Conservation (phyloP, 2,888 invertebrate species). For the Cerceris rybyensis region DNA sequence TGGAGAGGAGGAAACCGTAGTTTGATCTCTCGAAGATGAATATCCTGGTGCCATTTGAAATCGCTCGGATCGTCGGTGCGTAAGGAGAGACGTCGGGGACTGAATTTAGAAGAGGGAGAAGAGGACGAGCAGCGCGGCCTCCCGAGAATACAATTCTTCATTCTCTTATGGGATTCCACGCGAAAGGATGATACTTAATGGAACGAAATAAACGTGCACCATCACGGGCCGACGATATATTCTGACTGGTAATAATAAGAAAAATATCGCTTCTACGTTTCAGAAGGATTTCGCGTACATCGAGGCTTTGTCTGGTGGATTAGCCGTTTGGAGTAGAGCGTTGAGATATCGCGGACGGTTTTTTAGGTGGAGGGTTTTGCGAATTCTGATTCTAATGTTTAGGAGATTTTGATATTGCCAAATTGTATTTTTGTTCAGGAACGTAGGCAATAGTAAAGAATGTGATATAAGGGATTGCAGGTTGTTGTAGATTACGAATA, state of each 20-base stretch:
- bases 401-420: too few species aligned
- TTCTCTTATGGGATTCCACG: conserved; percentile 44
- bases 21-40: conserved; percentile 63
- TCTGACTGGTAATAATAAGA: neutral
- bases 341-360: too few species aligned
- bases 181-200: conserved; percentile 48
- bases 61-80: conserved; percentile 40
- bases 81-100: conserved; percentile 30
- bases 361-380: too few species aligned
- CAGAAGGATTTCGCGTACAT: neutral
- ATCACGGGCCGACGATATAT: neutral
- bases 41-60: conserved; percentile 40
- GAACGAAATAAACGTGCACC: conserved; percentile 46
- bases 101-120: conserved; percentile 57
- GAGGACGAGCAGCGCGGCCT: conserved; percentile 53
- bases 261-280: neutral
- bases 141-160: conserved; percentile 55
- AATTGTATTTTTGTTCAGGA: too few species aligned
- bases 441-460: too few species aligned
- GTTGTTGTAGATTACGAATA: too few species aligned
- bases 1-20: conserved; percentile 40
- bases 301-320: neutral
- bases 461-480: too few species aligned
- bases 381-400: too few species aligned
- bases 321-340: too few species aligned